These are phyloP conservation scores for Perdita meconis DNA, from an alignment of 2,888 invertebrate species.

Conservation along the genomic window DNA sequence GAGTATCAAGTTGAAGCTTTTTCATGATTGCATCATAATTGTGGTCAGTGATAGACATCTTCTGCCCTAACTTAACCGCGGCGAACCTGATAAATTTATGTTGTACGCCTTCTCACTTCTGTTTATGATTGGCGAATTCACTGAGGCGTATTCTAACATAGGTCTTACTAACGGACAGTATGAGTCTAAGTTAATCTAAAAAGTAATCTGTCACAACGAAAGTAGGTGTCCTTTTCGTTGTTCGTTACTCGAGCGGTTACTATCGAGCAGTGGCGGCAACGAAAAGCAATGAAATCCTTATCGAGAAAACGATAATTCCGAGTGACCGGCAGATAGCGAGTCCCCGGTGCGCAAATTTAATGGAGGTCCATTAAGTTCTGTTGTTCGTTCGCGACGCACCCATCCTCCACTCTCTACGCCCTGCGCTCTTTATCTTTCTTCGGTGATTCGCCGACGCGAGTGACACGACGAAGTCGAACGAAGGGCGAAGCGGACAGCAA, in stretches of 20 bases:
- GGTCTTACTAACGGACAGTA: too few species aligned
- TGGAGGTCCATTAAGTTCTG: constrained; percentile 31
- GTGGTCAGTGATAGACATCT: too few species aligned
- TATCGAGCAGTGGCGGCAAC: neutral
- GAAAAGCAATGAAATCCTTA: neutral
- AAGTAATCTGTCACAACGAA: too few species aligned
- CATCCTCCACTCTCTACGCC: constrained; percentile 14
- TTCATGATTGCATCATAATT: too few species aligned
- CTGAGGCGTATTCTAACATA: too few species aligned
- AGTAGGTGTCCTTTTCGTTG: neutral
- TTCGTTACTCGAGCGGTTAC: neutral
- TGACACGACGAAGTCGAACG: constrained; percentile 11
- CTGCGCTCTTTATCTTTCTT: constrained; percentile 3
- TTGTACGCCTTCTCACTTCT: too few species aligned
- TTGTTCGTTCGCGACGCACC: constrained; percentile 19
- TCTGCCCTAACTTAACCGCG: too few species aligned
- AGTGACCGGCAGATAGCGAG: constrained; percentile 8
- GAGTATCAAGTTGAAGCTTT: too few species aligned
- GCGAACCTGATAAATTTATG: too few species aligned
- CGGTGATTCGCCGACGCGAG: neutral
- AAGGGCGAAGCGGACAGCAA: constrained; percentile 56
- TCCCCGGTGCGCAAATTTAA: constrained; percentile 25
- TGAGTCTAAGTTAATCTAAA: too few species aligned
- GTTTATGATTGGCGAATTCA: too few species aligned
- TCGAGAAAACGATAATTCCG: constrained; percentile 11